phyloP scores from a whole-genome alignment of 1,140 invertebrate genomes.

The Polypedilum vanderplanki region DNA sequence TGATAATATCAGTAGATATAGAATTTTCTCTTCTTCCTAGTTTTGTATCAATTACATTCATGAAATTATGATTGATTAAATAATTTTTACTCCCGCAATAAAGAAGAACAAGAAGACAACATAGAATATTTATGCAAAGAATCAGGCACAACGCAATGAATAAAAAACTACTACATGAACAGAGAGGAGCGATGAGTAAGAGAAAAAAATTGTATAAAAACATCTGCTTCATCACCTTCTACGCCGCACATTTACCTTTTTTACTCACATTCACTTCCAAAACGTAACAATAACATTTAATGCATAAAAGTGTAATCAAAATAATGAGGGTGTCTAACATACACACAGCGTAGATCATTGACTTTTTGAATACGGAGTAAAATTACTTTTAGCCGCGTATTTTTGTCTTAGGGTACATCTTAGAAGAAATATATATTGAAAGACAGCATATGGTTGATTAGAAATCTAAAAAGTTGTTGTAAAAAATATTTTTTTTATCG shows the following conservation, averaged over 20 bases:
- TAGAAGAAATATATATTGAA: background rate
- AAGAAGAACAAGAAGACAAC: no score
- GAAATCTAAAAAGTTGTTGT: background rate
- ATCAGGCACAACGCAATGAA: slow-evolving; percentile 1
- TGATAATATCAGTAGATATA: background rate
- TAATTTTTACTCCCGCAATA: background rate
- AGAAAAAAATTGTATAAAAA: background rate
- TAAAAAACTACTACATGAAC: background rate
- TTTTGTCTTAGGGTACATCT: slow-evolving; percentile 3
- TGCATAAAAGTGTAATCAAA: slow-evolving; percentile 26
- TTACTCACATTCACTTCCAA: background rate
- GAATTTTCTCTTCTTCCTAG: background rate
- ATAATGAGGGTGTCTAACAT: slow-evolving; percentile 28
- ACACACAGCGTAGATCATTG: background rate
- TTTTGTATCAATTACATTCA: slow-evolving; percentile 19
- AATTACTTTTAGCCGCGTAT: background rate
- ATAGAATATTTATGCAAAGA: background rate
- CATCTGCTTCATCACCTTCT: slow-evolving; percentile 17
- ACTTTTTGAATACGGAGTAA: background rate
- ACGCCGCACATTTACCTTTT: slow-evolving; percentile 16
- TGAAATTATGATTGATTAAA: slow-evolving; percentile 20
- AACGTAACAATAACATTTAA: slow-evolving; percentile 8
- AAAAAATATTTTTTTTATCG: background rate
- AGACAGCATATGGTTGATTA: slow-evolving; percentile 23
- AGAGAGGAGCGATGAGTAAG: no score